Conservation (phyloP, 2,797 vertebrate genomes). For the Sebastolobus alascanus region DNA sequence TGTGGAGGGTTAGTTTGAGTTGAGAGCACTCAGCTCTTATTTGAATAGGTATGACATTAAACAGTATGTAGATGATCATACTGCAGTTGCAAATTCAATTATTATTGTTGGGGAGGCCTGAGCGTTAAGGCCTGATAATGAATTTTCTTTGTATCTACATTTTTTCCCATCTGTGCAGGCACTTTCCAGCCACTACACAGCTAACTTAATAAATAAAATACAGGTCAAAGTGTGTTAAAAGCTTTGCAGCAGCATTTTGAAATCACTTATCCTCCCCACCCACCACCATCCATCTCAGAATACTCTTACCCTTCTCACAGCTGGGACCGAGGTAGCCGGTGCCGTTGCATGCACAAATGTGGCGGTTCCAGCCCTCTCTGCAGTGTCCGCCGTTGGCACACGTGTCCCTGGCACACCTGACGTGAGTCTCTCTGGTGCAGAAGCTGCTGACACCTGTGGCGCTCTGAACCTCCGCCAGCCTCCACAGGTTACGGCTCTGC, state of each 20-base stretch:
- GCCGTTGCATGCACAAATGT: slow-evolving; percentile 92
- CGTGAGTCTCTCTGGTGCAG: slow-evolving; percentile 91
- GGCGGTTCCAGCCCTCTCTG: slow-evolving; percentile 95
- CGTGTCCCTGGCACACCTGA: slow-evolving; percentile 88
- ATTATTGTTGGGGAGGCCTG: slow-evolving; percentile 35
- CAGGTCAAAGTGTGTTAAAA: slow-evolving; percentile 69
- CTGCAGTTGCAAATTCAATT: slow-evolving; percentile 34
- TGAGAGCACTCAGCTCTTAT: slow-evolving; percentile 20
- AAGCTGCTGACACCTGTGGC: slow-evolving; percentile 87
- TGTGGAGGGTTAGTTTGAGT: not conserved
- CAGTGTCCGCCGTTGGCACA: slow-evolving; percentile 91
- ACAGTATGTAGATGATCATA: slow-evolving; percentile 18
- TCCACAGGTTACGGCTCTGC: slow-evolving; percentile 91
- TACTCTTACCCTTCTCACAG: slow-evolving; percentile 91
- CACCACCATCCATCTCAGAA: slow-evolving; percentile 1
- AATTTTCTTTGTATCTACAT: slow-evolving; percentile 41
- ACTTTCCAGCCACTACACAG: slow-evolving; percentile 52
- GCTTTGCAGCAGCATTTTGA: slow-evolving; percentile 60
- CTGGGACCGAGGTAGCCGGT: slow-evolving; percentile 91
- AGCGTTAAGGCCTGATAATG: slow-evolving; percentile 27
- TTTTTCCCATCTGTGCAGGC: slow-evolving; percentile 33
- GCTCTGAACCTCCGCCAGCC: slow-evolving; percentile 89
- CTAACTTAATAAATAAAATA: slow-evolving; percentile 72
- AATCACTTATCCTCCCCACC: slow-evolving; percentile 34
- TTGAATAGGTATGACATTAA: slow-evolving; percentile 50